A percentile compares a stretch with the other conserved stretches of the same genome.
Conservation (phyloP, 1,140 invertebrate genomes). For the Drosophila melanica region DNA sequence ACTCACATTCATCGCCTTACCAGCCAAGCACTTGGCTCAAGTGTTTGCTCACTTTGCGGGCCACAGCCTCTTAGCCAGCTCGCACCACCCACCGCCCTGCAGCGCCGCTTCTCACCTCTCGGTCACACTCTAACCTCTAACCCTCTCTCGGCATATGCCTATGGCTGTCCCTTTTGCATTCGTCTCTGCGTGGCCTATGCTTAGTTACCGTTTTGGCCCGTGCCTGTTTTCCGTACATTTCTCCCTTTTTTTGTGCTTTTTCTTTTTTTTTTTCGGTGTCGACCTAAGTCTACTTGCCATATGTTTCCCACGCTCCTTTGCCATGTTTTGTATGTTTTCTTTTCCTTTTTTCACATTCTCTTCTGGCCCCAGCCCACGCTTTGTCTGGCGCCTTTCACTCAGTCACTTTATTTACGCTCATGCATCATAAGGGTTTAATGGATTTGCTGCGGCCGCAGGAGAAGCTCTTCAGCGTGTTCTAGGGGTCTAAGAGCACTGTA, state of each 20-base stretch:
- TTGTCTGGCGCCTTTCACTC: slow-evolving; percentile 73
- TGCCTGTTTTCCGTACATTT: slow-evolving; percentile 30
- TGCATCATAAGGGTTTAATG: slow-evolving; percentile 82
- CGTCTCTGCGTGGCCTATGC: slow-evolving; percentile 14
- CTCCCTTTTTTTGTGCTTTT: slow-evolving; percentile 9
- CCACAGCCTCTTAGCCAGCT: slow-evolving; percentile 35
- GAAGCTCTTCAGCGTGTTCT: slow-evolving; percentile 25
- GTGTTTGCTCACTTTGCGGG: slow-evolving; percentile 79
- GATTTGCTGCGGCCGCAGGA: slow-evolving; percentile 61
- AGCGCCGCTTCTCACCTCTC: slow-evolving; percentile 1
- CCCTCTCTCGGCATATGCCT: not conserved
- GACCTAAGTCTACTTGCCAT: slow-evolving; percentile 48
- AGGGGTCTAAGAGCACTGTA: slow-evolving; percentile 24
- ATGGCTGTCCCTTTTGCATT: slow-evolving; percentile 16
- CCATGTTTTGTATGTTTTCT: slow-evolving; percentile 45
- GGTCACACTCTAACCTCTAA: not conserved
- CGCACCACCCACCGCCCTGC: not conserved
- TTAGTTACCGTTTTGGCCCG: slow-evolving; percentile 57
- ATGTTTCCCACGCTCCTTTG: slow-evolving; percentile 68
- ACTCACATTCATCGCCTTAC: slow-evolving; percentile 55
- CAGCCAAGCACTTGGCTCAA: slow-evolving; percentile 73
- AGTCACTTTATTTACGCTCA: slow-evolving; percentile 77
- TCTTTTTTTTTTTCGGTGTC: slow-evolving; percentile 36
- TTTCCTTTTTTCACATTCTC: slow-evolving; percentile 14
- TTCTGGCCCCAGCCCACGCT: slow-evolving; percentile 11